A percentile compares a stretch with the other conserved stretches of the same genome.
These are phyloP conservation scores for Nebria ingens DNA, from an alignment of 1,140 invertebrate genomes.

Conservation along the genomic window DNA sequence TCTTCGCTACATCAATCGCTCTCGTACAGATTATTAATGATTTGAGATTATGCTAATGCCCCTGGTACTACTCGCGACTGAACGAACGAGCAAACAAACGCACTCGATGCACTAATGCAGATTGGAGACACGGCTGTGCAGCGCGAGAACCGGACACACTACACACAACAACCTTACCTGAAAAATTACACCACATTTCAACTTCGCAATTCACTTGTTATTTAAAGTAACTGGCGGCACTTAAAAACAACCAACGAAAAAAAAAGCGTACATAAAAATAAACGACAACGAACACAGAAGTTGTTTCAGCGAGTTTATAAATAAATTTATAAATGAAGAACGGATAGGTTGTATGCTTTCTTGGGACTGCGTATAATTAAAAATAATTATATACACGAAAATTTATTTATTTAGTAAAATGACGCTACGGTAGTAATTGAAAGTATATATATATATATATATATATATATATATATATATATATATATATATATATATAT, in stretches of 20 bases:
- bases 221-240: not conserved
- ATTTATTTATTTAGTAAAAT: too few species aligned
- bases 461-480: too few species aligned
- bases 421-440: too few species aligned
- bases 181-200: constrained; percentile 19
- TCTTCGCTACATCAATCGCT: not conserved
- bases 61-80: too few species aligned
- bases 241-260: not conserved
- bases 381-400: too few species aligned
- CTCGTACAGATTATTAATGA: constrained; percentile 21
- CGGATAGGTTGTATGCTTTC: too few species aligned
- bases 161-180: too few species aligned
- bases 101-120: constrained; percentile 26
- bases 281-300: not conserved
- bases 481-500: too few species aligned
- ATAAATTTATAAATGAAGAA: too few species aligned
- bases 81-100: constrained; percentile 26
- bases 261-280: not conserved
- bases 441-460: too few species aligned
- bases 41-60: constrained; percentile 27
- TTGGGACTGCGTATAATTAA: too few species aligned
- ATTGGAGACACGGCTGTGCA: constrained; percentile 18
- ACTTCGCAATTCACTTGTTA: constrained; percentile 4
- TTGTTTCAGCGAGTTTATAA: constrained; percentile 6
- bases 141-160: not conserved